Conservation (phyloP, 1,140 invertebrate species). For the Dufourea novaeangliae region DNA sequence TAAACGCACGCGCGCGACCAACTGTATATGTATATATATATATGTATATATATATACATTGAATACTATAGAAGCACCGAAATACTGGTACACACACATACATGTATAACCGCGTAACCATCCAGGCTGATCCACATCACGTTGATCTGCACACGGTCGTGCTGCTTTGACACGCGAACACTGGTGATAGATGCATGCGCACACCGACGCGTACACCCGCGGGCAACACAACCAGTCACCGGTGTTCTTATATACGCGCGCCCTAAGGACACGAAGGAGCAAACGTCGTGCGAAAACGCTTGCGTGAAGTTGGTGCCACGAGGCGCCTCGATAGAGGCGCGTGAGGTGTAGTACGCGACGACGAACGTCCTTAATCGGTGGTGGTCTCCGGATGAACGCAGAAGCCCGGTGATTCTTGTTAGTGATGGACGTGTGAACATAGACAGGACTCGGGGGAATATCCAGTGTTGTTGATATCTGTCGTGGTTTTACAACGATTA, state of each 20-base stretch:
- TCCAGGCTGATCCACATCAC: conserved; percentile 18
- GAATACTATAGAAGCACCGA: conserved; percentile 4
- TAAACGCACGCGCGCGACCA: conserved; percentile 48
- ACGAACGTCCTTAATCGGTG: background rate
- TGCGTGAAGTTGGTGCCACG: conserved; percentile 47
- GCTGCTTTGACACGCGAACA: conserved; percentile 36
- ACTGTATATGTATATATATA: conserved; percentile 38
- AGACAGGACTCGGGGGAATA: background rate
- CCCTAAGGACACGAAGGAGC: conserved; percentile 58
- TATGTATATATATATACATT: conserved; percentile 37
- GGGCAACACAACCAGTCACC: conserved; percentile 38
- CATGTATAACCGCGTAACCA: conserved; percentile 42
- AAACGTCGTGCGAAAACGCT: conserved; percentile 46
- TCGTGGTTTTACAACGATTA: background rate
- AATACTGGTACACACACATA: conserved; percentile 32
- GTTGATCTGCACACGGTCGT: conserved; percentile 36
- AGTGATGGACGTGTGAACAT: conserved; percentile 45
- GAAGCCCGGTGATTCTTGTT: conserved; percentile 41
- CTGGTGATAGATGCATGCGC: conserved; percentile 44
- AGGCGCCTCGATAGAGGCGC: conserved; percentile 26
- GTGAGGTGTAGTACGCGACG: background rate
- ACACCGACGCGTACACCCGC: conserved; percentile 26
- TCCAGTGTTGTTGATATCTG: background rate
- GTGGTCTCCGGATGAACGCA: conserved; percentile 15
- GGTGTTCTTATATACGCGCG: conserved; percentile 38